Evolutionary conservation across 1,140 invertebrate species (phyloP).

Genomic region (Sminthurinus signatus): DNA sequence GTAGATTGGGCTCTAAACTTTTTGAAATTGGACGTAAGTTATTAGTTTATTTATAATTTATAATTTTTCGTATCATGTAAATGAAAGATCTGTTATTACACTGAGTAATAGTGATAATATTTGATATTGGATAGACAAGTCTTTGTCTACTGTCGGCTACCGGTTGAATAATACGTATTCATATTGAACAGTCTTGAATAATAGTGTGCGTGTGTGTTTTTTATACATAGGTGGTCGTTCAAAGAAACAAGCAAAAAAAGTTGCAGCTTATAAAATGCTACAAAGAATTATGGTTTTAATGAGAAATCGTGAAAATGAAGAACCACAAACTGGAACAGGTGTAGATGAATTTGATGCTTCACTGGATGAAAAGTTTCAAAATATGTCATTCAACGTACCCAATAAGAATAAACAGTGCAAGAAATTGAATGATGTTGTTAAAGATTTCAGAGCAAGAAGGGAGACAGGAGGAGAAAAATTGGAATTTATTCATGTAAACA

Average conservation of each 20-base stretch:
- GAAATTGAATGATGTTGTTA: conserved; percentile 14
- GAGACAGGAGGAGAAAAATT: conserved; percentile 24
- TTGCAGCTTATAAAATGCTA: conserved; percentile 27
- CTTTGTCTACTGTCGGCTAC: too few species aligned
- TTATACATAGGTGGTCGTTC: too few species aligned
- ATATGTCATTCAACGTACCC: conserved; percentile 6
- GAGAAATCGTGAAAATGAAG: conserved; percentile 8
- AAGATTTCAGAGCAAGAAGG: not conserved
- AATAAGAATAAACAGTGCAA: conserved; percentile 18
- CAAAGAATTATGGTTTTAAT: conserved; percentile 21
- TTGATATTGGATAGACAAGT: too few species aligned
- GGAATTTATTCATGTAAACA: conserved; percentile 17
- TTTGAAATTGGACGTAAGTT: conserved; percentile 13
- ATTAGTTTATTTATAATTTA: too few species aligned
- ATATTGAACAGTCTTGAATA: too few species aligned
- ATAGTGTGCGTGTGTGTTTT: too few species aligned
- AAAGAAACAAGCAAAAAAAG: conserved; percentile 36
- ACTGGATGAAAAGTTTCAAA: conserved; percentile 18
- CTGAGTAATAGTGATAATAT: too few species aligned
- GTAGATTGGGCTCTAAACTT: conserved; percentile 21
- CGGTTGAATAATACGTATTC: too few species aligned
- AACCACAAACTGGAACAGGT: conserved; percentile 12
- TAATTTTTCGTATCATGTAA: too few species aligned
- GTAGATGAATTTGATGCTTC: conserved; percentile 24
- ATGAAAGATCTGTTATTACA: too few species aligned